Evolutionary conservation across 2,888 invertebrate species (phyloP).

Genomic region (Pelosia muscerda): DNA sequence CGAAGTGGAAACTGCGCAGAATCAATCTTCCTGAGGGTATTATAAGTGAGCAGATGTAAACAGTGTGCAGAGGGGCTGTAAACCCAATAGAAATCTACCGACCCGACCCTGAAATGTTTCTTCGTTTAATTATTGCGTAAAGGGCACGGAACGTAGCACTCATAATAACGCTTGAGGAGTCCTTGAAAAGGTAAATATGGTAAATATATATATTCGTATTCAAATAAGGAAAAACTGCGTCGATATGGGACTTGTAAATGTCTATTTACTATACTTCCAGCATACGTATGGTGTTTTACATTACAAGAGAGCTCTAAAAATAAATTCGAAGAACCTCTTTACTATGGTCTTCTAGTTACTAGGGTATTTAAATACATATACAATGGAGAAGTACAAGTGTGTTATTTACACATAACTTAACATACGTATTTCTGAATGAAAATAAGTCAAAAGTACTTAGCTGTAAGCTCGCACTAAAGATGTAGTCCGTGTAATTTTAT

Average conservation of each 20-base stretch:
- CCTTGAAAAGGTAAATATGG: conserved; percentile 1
- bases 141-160: not conserved
- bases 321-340: too few relatives aligned
- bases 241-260: not conserved
- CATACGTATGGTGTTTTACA: too few relatives aligned
- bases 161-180: conserved; percentile 4
- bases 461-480: too few relatives aligned
- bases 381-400: too few relatives aligned
- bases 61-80: conserved; percentile 24
- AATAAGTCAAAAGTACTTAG: too few relatives aligned
- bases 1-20: conserved; percentile 9
- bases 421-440: too few relatives aligned
- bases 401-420: too few relatives aligned
- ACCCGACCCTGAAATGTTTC: conserved; percentile 45
- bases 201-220: not conserved
- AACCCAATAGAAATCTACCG: conserved; percentile 35
- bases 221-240: conserved; percentile 1
- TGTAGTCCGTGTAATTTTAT: too few relatives aligned
- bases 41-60: conserved; percentile 29
- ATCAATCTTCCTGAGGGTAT: conserved; percentile 20
- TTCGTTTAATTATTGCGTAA: conserved; percentile 27
- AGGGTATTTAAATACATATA: too few relatives aligned
- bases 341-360: too few relatives aligned
- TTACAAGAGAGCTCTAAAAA: too few relatives aligned
- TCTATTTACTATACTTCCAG: too few relatives aligned